Evolutionary conservation across 2,888 invertebrate genomes (phyloP), one percentile per base, ranked within the genome.

Genomic region (Heliconius erato): DNA sequence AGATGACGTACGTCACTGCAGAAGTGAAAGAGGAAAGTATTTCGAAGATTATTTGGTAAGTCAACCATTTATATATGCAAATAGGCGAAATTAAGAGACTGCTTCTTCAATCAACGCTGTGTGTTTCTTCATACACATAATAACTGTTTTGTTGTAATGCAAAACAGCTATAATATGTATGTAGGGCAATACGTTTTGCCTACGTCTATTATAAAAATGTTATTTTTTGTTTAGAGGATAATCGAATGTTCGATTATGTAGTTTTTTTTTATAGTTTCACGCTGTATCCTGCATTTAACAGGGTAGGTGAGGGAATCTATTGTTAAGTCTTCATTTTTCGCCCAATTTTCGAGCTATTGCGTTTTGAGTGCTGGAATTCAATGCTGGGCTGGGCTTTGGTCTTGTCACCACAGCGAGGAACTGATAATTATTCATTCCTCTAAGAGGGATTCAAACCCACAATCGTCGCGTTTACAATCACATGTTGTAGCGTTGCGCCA

Each of bases 181-280:
- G 59, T 81, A 71, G 81, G 81, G 28, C 71, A 72, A 67, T 74
- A 82, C 79, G 23, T 68, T 65, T 19, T 74, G 67, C 65, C 59
- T 67, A 40, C n/a, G 44, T 72, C 65, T 59, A 67, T 71, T 79
- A 67, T 23, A 65, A 67, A 28, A 67, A 44, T 14, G 23, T 78
- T 78, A 32, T 77, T 9, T 16, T 44, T 16, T 63, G 35, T 40
- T 9, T n/a, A 23, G 26, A 63, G 16, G 35, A n/a, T 35, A n/a
- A 32, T 74, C 59, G 35, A 59, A 63, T 63, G 35, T 6, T 35
- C n/a, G 23, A 54, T 54, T 2, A 54, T 23, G 7, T 19, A 54
- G 2, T 23, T 28, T 59, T 74, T 54, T 26, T 74, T 54, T 26
- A 23, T n/a, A 71, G 7, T 5, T 65, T 28, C 65, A 14, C 65